Evolutionary conservation across 2,888 invertebrate genomes (phyloP).

Genomic region (Cryptus viduatorius): DNA sequence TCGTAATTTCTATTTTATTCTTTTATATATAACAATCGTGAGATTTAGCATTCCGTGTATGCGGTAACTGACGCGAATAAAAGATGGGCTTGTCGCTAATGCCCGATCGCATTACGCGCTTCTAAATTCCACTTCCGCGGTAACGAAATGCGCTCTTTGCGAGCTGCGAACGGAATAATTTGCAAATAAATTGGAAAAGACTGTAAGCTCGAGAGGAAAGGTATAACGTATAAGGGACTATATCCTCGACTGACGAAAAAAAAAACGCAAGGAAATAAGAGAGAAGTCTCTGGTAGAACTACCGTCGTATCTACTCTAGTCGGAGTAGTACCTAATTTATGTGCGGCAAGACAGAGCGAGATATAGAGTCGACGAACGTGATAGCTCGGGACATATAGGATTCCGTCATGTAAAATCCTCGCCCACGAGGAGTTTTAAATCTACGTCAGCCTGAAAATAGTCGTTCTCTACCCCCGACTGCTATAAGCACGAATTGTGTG

Average conservation of each 20-base stretch:
- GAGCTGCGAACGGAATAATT: slow-evolving; percentile 66
- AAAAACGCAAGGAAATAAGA: slow-evolving; percentile 23
- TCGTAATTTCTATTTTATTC: not conserved
- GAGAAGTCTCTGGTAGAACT: slow-evolving; percentile 29
- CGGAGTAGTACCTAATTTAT: slow-evolving; percentile 60
- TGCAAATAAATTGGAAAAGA: slow-evolving; percentile 64
- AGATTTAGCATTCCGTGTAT: slow-evolving; percentile 9
- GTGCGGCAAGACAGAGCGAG: slow-evolving; percentile 36
- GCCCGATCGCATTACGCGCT: slow-evolving; percentile 65
- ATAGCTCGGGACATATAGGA: slow-evolving; percentile 54
- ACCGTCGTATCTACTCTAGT: slow-evolving; percentile 50
- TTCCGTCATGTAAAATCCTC: slow-evolving; percentile 63
- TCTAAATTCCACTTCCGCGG: slow-evolving; percentile 60
- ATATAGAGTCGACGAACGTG: slow-evolving; percentile 41
- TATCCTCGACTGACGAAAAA: slow-evolving; percentile 24
- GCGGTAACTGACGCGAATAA: slow-evolving; percentile 25
- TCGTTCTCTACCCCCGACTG: slow-evolving; percentile 9
- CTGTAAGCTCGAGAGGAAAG: slow-evolving; percentile 43
- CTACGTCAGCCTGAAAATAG: slow-evolving; percentile 57
- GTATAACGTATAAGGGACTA: slow-evolving; percentile 16
- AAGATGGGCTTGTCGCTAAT: slow-evolving; percentile 60
- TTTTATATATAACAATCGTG: slow-evolving; percentile 9
- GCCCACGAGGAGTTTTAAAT: slow-evolving; percentile 56
- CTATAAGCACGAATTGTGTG: slow-evolving; percentile 49
- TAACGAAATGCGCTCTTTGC: slow-evolving; percentile 61